These are phyloP conservation scores for Cosmia pyralina DNA, from an alignment of 2,888 invertebrate genomes.

Conservation along the genomic window DNA sequence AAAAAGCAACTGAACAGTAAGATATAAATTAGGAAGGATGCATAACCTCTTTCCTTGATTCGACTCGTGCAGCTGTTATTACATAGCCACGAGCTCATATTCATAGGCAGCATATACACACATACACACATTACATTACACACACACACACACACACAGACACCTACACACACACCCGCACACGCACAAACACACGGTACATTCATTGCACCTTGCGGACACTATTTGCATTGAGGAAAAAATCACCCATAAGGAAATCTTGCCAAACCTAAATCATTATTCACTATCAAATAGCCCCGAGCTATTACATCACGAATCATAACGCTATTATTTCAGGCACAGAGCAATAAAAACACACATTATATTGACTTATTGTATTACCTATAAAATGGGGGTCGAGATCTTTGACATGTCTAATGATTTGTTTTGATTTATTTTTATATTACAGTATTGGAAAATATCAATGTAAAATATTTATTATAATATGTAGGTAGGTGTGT, in stretches of 20 bases:
- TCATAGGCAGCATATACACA: too few species aligned
- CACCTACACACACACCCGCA: too few species aligned
- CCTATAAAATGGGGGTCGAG: constrained; percentile 55
- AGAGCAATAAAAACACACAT: constrained; percentile 58
- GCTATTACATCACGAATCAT: constrained; percentile 36
- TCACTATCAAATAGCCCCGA: constrained; percentile 33
- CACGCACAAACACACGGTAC: too few species aligned
- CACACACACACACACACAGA: too few species aligned
- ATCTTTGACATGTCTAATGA: constrained; percentile 45
- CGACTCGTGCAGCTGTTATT: too few species aligned
- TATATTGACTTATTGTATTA: constrained; percentile 59
- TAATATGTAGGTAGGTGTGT: not conserved
- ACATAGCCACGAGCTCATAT: too few species aligned
- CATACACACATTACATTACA: too few species aligned
- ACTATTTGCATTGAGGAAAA: not conserved
- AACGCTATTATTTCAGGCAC: constrained; percentile 51
- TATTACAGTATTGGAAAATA: not conserved
- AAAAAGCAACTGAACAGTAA: too few species aligned
- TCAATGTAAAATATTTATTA: not conserved
- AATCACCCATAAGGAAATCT: constrained; percentile 2
- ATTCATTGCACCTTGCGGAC: not conserved
- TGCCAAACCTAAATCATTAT: constrained; percentile 17
- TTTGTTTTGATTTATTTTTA: constrained; percentile 9
- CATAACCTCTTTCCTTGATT: too few species aligned
- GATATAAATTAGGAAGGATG: too few species aligned